Evolutionary conservation across 2,113 vertebrate genomes (phyloP).

Genomic region (cat (Felis catus)): DNA sequence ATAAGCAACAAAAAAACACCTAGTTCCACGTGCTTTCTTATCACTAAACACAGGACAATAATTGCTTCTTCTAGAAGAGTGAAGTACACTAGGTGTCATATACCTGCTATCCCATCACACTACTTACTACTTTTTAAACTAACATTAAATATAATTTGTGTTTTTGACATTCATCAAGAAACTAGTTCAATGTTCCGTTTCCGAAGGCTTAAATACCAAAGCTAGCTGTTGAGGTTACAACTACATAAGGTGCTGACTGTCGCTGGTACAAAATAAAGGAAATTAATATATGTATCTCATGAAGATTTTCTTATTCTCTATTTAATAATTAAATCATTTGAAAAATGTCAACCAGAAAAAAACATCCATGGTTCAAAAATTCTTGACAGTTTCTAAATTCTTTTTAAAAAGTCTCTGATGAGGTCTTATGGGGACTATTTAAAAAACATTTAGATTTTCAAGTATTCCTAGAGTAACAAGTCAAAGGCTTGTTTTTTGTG

Average conservation of each 20-base stretch:
- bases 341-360: conserved; percentile 25
- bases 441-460: neutral
- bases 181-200: neutral
- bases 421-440: neutral
- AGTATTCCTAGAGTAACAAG: neutral
- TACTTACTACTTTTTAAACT: conserved; percentile 31
- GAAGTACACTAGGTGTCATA: neutral
- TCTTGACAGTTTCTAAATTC: conserved; percentile 20
- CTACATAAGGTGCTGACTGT: neutral
- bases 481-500: conserved; percentile 11
- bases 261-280: neutral
- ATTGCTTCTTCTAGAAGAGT: neutral
- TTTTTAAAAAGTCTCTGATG: neutral
- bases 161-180: conserved; percentile 39
- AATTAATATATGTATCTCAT: conserved; percentile 9
- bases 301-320: neutral
- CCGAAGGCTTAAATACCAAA: conserved; percentile 36
- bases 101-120: neutral
- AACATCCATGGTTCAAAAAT: neutral
- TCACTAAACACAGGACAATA: conserved; percentile 37
- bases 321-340: conserved; percentile 9
- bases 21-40: neutral
- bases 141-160: neutral
- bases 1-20: neutral
- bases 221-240: neutral